Percentiles rank a stretch among this genome's conserved stretches.
Conservation (phyloP, 2,113 vertebrate genomes). For the Lophius piscatorius region DNA sequence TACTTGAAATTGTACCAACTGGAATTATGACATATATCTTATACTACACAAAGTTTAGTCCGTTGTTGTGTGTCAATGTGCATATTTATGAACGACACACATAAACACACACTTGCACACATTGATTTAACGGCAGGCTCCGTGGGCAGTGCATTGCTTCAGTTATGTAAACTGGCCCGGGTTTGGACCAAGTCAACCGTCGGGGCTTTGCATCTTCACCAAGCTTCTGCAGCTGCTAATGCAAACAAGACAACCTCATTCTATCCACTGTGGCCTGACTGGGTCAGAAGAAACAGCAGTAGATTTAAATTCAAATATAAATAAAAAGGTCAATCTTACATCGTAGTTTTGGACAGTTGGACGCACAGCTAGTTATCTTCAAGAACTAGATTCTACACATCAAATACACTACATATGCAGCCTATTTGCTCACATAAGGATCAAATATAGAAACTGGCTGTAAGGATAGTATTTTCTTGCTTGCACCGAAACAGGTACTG, state of each 20-base stretch:
- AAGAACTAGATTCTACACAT: no score
- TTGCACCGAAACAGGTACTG: no score
- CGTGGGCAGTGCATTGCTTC: constrained; percentile 68
- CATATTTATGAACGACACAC: constrained; percentile 7
- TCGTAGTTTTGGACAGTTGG: neutral
- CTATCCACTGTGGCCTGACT: constrained; percentile 28
- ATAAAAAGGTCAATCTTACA: neutral
- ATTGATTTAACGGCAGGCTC: constrained; percentile 76
- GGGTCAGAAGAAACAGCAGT: constrained; percentile 25
- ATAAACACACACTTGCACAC: constrained; percentile 38
- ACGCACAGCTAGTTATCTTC: no score
- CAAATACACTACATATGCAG: no score
- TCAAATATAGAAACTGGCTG: no score
- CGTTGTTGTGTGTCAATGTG: neutral
- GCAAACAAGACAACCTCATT: constrained; percentile 72
- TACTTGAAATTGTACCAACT: no score
- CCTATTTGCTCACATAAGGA: no score
- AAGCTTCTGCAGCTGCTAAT: constrained; percentile 73
- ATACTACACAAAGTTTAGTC: no score
- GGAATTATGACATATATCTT: no score
- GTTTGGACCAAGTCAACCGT: constrained; percentile 79
- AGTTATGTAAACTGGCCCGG: constrained; percentile 82
- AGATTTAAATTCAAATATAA: constrained; percentile 18
- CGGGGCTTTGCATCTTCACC: constrained; percentile 78
- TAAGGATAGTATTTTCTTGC: no score